Percentiles rank a stretch among this genome's conserved stretches.
Evolutionary conservation across 2,113 vertebrate genomes (phyloP).

Genomic region (Tamias sibiricus): DNA sequence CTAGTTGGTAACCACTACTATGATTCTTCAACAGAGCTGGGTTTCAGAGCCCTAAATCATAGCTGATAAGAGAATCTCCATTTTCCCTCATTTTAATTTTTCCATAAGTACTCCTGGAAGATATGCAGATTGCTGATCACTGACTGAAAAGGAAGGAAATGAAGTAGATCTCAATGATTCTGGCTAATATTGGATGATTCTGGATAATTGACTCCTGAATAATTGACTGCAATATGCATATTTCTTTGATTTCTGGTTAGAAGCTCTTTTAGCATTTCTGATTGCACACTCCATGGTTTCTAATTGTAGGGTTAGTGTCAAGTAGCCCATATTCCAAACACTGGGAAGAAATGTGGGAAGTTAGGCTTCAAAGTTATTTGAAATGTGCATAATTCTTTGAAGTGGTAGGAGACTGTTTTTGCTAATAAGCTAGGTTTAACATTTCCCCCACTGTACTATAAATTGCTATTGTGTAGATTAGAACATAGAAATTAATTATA

Average conservation of each 20-base stretch:
- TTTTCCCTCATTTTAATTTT: slow-evolving; percentile 18
- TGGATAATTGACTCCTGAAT: background rate
- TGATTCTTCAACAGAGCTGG: background rate
- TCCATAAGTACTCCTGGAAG: background rate
- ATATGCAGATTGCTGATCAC: background rate
- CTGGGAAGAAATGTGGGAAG: slow-evolving; percentile 22
- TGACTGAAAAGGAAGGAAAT: slow-evolving; percentile 31
- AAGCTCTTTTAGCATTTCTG: slow-evolving; percentile 47
- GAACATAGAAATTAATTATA: slow-evolving; percentile 15
- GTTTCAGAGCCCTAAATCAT: background rate
- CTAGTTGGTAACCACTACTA: background rate
- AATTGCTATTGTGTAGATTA: slow-evolving; percentile 37
- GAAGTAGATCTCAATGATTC: background rate
- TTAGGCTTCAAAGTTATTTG: slow-evolving; percentile 66
- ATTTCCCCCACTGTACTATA: background rate
- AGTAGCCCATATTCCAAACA: slow-evolving; percentile 34
- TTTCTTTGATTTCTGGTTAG: slow-evolving; percentile 31
- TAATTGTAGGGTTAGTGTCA: slow-evolving; percentile 53
- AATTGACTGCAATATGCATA: background rate
- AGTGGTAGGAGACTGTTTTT: background rate
- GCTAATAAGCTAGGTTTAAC: slow-evolving; percentile 35
- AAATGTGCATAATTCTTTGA: background rate
- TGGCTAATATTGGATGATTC: slow-evolving; percentile 2
- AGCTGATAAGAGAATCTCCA: background rate
- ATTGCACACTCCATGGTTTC: background rate